Evolutionary conservation across 2,113 vertebrate genomes (phyloP), one percentile per base, ranked within the genome.

Genomic region (Rhagologus leucostigma): DNA sequence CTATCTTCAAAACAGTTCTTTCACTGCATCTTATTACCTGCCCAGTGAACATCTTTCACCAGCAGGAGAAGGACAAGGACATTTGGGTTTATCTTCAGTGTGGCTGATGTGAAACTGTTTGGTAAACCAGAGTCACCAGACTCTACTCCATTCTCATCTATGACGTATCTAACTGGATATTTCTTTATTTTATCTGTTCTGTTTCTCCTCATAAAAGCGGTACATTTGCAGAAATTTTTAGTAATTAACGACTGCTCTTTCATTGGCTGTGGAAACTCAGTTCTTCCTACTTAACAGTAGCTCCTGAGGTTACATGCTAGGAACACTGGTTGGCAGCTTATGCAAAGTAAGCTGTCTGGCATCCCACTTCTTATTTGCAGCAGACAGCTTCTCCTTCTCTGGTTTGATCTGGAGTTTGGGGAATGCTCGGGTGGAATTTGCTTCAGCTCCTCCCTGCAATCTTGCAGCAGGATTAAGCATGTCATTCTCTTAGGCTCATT

Each of bases 351-450:
- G 47, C 24, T 75, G 13, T 89, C 62, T 93, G 78, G 56, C 44
- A 82, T 82, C 53, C 52, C 47, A 29, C 37, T 86, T 76, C n/a
- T 89, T 73, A n/a, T 53, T 92, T 62, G 35, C 32, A 71, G 56
- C 24, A 89, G 80, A 81, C 42, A 70, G 32, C 33, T 87, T 89
- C 68, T 91, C 9, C 42, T 71, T 63, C 65, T 80, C 86, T 88
- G 79, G 41, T 84, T 91, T 81, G 55, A 74, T 85, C 57, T 17
- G 24, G 44, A 82, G 78, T 84, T 78, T 81, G 42, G 42, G 56
- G 73, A 96, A 93, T 81, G 89, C 46, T 89, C 71, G 73, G 14
- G 18, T 80, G 85, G 85, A 94, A 92, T 91, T 75, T 73, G 46
- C 16, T 95, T 18, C 81, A 68, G 64, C 52, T 89, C 87, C 84